Percentiles rank a stretch among this genome's conserved stretches.
Conservation (phyloP, 2,888 invertebrate genomes). For the Lithosia quadra region DNA sequence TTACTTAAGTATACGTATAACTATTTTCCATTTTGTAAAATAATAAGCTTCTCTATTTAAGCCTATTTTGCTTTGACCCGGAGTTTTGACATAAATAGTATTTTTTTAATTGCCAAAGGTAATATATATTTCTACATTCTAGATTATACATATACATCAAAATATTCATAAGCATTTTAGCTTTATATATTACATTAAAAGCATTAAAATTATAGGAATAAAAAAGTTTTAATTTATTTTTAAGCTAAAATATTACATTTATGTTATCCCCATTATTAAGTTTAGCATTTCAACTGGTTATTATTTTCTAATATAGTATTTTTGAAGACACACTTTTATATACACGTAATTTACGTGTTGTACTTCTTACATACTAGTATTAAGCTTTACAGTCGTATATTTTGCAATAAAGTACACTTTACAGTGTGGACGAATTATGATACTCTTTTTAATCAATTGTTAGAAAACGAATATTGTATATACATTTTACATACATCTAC, state of each 20-base stretch:
- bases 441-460: constrained; percentile 59
- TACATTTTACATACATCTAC: constrained; percentile 43
- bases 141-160: constrained; percentile 36
- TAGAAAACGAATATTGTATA: constrained; percentile 33
- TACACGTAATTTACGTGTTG: constrained; percentile 20
- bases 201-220: constrained; percentile 25
- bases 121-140: constrained; percentile 44
- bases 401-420: constrained; percentile 69
- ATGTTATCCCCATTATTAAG: neutral
- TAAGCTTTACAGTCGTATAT: constrained; percentile 52
- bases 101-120: constrained; percentile 38
- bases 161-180: constrained; percentile 49
- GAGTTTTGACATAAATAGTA: constrained; percentile 74
- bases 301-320: constrained; percentile 9
- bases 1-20: constrained; percentile 46
- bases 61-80: constrained; percentile 50
- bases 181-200: constrained; percentile 33
- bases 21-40: constrained; percentile 36
- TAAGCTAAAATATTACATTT: constrained; percentile 10
- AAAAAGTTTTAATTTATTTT: neutral
- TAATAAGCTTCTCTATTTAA: constrained; percentile 31
- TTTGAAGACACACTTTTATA: constrained; percentile 10
- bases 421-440: constrained; percentile 81
- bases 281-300: neutral
- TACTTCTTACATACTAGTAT: constrained; percentile 32